A percentile compares a stretch with the other conserved stretches of the same genome.
phyloP scores from a whole-genome alignment of 2,113 vertebrate genomes.

The Dinomys branickii region DNA sequence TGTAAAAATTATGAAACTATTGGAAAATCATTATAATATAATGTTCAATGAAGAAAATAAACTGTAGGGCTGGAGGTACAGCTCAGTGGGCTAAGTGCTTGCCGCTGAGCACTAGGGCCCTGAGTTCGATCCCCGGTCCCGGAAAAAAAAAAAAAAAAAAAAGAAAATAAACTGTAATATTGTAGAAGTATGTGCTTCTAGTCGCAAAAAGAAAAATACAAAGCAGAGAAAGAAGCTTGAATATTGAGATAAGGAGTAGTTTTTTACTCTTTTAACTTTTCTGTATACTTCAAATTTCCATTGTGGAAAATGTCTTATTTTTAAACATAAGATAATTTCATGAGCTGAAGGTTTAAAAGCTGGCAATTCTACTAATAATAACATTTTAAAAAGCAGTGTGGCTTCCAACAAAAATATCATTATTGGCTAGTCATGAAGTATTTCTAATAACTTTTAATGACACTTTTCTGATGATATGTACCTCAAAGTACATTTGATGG shows the following conservation, averaged over 20 bases:
- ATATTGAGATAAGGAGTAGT: neutral
- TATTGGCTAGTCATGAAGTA: neutral
- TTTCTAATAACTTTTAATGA: neutral
- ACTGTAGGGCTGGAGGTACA: too few relatives aligned
- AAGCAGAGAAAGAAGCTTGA: neutral
- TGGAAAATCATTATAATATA: constrained; percentile 5
- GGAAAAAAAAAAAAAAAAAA: too few relatives aligned
- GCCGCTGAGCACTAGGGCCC: too few relatives aligned
- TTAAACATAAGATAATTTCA: constrained; percentile 49
- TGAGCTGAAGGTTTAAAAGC: neutral
- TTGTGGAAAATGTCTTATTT: constrained; percentile 16
- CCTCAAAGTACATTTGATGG: neutral
- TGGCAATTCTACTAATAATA: constrained; percentile 27
- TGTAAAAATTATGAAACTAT: constrained; percentile 43
- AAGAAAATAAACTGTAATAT: neutral
- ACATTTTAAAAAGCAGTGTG: neutral
- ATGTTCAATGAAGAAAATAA: constrained; percentile 27
- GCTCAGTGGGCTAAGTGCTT: too few relatives aligned
- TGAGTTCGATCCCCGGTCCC: too few relatives aligned
- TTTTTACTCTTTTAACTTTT: constrained; percentile 21
- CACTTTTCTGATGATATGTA: neutral
- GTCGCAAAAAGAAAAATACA: neutral
- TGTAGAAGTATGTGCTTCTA: neutral
- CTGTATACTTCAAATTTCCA: constrained; percentile 31
- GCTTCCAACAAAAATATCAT: neutral